Evolutionary conservation across 2,113 vertebrate genomes (phyloP), one percentile per base, ranked within the genome.

Genomic region (Brachyhypopomus gauderio): DNA sequence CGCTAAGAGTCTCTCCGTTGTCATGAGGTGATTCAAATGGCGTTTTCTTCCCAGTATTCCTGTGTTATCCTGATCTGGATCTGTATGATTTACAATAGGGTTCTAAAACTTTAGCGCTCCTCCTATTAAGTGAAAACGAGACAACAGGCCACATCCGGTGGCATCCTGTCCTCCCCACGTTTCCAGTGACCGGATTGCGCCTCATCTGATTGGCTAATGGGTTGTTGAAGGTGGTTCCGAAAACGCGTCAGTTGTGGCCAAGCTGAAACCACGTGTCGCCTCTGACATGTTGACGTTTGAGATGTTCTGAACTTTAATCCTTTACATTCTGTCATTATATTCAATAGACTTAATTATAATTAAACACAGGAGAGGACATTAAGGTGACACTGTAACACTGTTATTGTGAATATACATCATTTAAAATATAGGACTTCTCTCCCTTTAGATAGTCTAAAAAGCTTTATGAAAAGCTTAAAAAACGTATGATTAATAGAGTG

Each of bases 111-210:
- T 45, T 45, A 41, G 38, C 7, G 7, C 30, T 67, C 16, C 16
- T 5, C 7, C 34, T 52, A 64, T 19, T 45, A 20, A 69, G 58
- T 67, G 72, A 36, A 25, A 36, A 67, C 58, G 60, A 36, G 19
- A 45, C 4, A 17, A 14, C 17, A 62, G 45, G 70, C 52, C 67
- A 71, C 72, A 72, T 84, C 69, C 60, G 38, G 79, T 80, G 79
- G 63, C 59, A 82, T 5, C 55, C 59, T 58, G 38, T 72, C 48
- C 74, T 67, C 77, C 52, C 58, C 56, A 75, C n/a, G 78, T 79
- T 84, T 81, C 84, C 81, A 86, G 83, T 86, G 84, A 77, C 80
- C 48, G 85, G 74, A 85, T 79, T 38, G 66, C 69, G 72, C 56
- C 45, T 66, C 81, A 70, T 83, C 11, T 76, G 67, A 73, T 80